A percentile compares a stretch with the other conserved stretches of the same genome.
These are phyloP conservation scores for Phortica variegata DNA, from an alignment of 1,140 invertebrate species.

Conservation along the genomic window DNA sequence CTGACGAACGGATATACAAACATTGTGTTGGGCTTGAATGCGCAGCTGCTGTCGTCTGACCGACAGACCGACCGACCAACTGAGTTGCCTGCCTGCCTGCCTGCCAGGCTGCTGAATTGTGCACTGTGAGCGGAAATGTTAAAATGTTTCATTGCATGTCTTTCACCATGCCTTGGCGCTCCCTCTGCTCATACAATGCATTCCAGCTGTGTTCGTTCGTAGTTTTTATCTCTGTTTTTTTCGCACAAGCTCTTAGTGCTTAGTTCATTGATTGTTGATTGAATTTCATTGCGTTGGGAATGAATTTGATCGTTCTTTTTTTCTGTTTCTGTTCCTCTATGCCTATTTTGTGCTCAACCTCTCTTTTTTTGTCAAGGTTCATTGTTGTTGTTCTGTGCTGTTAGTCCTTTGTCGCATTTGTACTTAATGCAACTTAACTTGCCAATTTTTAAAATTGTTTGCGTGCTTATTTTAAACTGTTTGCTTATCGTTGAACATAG, in stretches of 20 bases:
- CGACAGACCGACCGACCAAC: too few relatives aligned
- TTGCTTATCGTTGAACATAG: constrained; percentile 22
- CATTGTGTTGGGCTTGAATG: too few relatives aligned
- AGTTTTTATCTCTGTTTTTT: background rate
- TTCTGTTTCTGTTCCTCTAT: constrained; percentile 1
- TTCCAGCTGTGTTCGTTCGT: background rate
- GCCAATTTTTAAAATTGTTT: too few relatives aligned
- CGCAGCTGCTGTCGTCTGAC: too few relatives aligned
- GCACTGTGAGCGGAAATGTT: constrained; percentile 45
- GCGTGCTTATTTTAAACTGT: constrained; percentile 11
- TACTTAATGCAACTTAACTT: too few relatives aligned
- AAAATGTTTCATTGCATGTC: constrained; percentile 39
- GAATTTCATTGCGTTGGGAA: constrained; percentile 43
- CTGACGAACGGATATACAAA: too few relatives aligned
- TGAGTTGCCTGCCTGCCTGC: too few relatives aligned
- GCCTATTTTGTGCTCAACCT: constrained; percentile 7
- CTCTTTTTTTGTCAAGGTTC: too few relatives aligned
- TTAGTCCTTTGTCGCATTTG: too few relatives aligned
- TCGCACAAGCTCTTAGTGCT: constrained; percentile 12
- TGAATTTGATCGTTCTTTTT: constrained; percentile 14
- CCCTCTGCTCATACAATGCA: too few relatives aligned
- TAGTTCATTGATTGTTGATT: constrained; percentile 54
- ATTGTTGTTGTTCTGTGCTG: too few relatives aligned
- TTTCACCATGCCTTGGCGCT: constrained; percentile 1
- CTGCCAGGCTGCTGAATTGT: constrained; percentile 19